phyloP scores from a whole-genome alignment of 2,797 vertebrate genomes.

The Thunnus albacares region DNA sequence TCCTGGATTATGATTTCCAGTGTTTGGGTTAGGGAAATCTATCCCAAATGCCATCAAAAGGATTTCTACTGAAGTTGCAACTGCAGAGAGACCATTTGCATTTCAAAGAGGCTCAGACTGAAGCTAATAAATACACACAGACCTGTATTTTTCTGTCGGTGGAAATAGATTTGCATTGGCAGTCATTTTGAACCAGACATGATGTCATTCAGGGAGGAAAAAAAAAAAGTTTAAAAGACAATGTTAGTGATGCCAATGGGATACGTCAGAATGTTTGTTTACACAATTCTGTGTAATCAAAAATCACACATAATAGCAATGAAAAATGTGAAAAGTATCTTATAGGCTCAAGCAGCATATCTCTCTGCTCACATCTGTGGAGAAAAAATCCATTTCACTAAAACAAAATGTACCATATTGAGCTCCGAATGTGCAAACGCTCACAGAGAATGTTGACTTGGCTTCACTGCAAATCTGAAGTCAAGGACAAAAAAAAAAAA shows the following conservation, averaged over 20 bases:
- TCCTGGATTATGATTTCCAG: conserved; percentile 37
- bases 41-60: neutral
- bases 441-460: neutral
- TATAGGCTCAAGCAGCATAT: neutral
- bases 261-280: neutral
- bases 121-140: neutral
- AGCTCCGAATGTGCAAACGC: neutral
- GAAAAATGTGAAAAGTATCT: neutral
- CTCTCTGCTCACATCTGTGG: neutral
- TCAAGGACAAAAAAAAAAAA: neutral
- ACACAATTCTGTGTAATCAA: neutral
- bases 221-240: neutral
- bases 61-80: conserved; percentile 12
- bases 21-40: conserved; percentile 15
- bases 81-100: conserved; percentile 8
- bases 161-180: neutral
- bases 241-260: neutral
- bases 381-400: neutral
- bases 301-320: neutral
- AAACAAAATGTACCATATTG: neutral
- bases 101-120: conserved; percentile 2
- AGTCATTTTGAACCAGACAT: neutral
- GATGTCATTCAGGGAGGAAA: neutral
- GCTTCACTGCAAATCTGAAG: neutral
- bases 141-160: neutral